Evolutionary conservation across 2,113 vertebrate species (phyloP).

Genomic region (Oryzias javanicus): DNA sequence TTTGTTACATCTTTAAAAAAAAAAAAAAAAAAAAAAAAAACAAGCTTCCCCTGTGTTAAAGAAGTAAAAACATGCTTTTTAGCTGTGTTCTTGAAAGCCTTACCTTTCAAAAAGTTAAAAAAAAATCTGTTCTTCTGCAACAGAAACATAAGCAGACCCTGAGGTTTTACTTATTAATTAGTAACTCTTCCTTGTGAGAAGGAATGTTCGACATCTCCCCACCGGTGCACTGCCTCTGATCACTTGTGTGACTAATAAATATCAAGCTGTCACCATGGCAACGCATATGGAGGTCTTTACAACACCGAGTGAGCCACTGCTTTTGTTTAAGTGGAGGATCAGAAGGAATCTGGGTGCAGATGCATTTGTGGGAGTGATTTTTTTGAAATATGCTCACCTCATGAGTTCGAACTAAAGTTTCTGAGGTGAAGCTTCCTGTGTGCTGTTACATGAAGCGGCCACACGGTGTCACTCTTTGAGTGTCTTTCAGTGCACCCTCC

Average conservation of each 20-base stretch:
- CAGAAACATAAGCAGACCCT: no score
- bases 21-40: no score
- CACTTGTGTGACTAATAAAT: slow-evolving; percentile 84
- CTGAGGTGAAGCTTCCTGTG: background rate
- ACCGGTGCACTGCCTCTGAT: slow-evolving; percentile 76
- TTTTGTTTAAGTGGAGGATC: background rate
- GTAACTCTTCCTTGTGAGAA: slow-evolving; percentile 73
- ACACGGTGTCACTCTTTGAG: slow-evolving; percentile 84
- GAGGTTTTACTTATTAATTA: slow-evolving; percentile 80
- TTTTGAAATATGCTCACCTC: no score
- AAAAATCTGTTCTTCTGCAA: no score
- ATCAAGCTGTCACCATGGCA: slow-evolving; percentile 82
- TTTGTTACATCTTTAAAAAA: background rate
- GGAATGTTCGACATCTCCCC: slow-evolving; percentile 70
- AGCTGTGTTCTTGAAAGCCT: no score
- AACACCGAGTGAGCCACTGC: background rate
- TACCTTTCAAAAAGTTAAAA: no score
- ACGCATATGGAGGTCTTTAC: slow-evolving; percentile 70
- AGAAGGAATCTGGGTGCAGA: background rate
- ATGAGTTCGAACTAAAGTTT: slow-evolving; percentile 4
- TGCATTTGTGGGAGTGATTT: background rate
- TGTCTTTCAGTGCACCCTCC: background rate
- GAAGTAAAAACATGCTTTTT: no score
- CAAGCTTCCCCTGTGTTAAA: no score
- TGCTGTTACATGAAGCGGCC: slow-evolving; percentile 48